These are phyloP conservation scores for Numenius phaeopus DNA, from an alignment of 2,797 vertebrate species.

Conservation along the genomic window DNA sequence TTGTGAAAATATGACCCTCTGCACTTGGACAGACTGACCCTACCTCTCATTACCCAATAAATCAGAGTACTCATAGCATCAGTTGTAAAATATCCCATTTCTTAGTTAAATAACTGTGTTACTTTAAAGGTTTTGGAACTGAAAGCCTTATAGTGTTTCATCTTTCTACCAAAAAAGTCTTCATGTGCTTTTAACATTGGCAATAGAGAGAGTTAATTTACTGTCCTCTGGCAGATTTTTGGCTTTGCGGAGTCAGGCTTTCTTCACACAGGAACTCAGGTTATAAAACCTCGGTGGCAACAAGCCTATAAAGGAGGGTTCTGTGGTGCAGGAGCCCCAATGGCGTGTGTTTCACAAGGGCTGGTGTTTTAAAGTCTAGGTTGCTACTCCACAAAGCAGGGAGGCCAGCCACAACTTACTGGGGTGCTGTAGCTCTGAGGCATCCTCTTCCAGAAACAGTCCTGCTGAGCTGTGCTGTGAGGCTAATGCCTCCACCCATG, in stretches of 20 bases:
- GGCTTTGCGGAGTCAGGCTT: slow-evolving; percentile 7
- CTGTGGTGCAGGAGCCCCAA: background rate
- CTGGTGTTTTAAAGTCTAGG: background rate
- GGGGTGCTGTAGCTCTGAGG: background rate
- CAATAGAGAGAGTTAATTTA: slow-evolving; percentile 39
- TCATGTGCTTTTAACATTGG: slow-evolving; percentile 29
- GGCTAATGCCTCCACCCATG: background rate
- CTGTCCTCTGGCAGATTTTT: slow-evolving; percentile 32
- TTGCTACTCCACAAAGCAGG: background rate
- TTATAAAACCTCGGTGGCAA: background rate
- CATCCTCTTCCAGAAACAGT: background rate
- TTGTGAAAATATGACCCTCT: background rate
- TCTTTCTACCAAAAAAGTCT: slow-evolving; percentile 70
- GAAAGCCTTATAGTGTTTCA: slow-evolving; percentile 20
- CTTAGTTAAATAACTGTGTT: slow-evolving; percentile 10
- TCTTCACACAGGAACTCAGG: slow-evolving; percentile 10
- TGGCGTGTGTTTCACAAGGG: background rate
- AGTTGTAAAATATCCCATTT: slow-evolving; percentile 17
- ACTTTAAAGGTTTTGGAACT: slow-evolving; percentile 29
- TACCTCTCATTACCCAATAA: background rate
- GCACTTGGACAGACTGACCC: background rate
- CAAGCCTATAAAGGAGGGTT: background rate
- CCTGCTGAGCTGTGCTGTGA: background rate
- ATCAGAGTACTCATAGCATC: background rate
- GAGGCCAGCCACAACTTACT: background rate